Base-by-base conservation (phyloP, 2,888 invertebrate genomes). In the Andrena fulva region DNA sequence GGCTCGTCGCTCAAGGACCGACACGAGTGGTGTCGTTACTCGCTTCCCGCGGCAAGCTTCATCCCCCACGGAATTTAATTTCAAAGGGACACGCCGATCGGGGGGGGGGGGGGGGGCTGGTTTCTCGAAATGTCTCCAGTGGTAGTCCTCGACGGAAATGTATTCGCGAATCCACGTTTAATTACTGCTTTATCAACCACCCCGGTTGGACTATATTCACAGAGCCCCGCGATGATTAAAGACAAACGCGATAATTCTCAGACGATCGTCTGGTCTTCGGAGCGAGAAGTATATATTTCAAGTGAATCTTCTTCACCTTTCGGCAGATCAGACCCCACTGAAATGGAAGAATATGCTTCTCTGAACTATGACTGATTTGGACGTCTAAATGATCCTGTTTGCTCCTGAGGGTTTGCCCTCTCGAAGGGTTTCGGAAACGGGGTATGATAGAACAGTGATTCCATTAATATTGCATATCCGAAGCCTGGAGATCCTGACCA, bases 11-110 rank as follows among this genome's bases (percentile, higher is more conserved):
- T 71, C 60, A 52, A 69, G 84, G 68, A 27, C 63, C 50, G 68
- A 71, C 70, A 73, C 72, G 80, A 76, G 77, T 74, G 76, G 70
- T 72, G 80, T 66, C 72, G 72, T 79, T 81, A 68, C 73, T 60
- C 60, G 54, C 67, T 68, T 75, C 48, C 29, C 80, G 33, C 33
- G 12, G 24, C 20, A 42, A 29, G 29, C 42, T 50, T 31, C 75
- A 56, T 29, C 77, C 73, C 50, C 62, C 81, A 6, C 62, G 77
- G 71, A 82, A 71, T 75, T 77, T 84, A 42, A 68, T 73, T 82
- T 77, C 67, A 75, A 77, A 77, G 56, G 70, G 59, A 10, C 48
- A 27, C 42, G 16, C 27, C 16, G 67, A 68, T 67, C 5, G 24
- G 24, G 27, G 54, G 52, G 42, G 27, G 50, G 0, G 35, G 3